Conservation (phyloP, 2,113 vertebrate genomes). For the Menidia beryllina region DNA sequence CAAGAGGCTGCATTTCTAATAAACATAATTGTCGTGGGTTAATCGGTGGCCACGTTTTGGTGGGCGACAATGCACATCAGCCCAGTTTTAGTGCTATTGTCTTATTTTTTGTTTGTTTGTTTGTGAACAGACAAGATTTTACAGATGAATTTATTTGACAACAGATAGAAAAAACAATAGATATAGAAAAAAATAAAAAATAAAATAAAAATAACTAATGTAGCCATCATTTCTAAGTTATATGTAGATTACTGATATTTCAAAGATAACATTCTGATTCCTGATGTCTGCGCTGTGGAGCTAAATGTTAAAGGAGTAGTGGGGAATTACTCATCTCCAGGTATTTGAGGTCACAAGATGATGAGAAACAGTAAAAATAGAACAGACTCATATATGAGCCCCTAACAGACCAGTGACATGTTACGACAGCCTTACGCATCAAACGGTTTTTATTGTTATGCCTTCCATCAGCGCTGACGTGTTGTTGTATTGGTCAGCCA, state of each 20-base stretch:
- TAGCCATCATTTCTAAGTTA: too few relatives aligned
- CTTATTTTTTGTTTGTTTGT: background rate
- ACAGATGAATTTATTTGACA: background rate
- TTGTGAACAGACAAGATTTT: background rate
- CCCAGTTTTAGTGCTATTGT: background rate
- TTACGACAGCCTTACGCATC: slow-evolving; percentile 30
- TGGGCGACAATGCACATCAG: too few relatives aligned
- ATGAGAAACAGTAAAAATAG: slow-evolving; percentile 6
- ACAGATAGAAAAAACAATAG: too few relatives aligned
- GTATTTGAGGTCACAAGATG: background rate
- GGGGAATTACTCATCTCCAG: background rate
- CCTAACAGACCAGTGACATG: slow-evolving; percentile 32
- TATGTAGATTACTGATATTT: too few relatives aligned
- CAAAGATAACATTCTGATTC: background rate
- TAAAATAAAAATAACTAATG: too few relatives aligned
- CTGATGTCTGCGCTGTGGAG: background rate
- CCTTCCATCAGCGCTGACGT: slow-evolving; percentile 25
- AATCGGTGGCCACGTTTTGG: background rate
- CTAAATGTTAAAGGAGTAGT: background rate
- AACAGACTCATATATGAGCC: slow-evolving; percentile 3
- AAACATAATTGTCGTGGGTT: too few relatives aligned
- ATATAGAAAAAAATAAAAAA: too few relatives aligned
- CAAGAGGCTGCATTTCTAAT: too few relatives aligned
- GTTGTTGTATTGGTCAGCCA: slow-evolving; percentile 30
- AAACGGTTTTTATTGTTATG: slow-evolving; percentile 20